Evolutionary conservation across 2,888 invertebrate genomes (phyloP).

Genomic region (Caenorhabditis angaria): DNA sequence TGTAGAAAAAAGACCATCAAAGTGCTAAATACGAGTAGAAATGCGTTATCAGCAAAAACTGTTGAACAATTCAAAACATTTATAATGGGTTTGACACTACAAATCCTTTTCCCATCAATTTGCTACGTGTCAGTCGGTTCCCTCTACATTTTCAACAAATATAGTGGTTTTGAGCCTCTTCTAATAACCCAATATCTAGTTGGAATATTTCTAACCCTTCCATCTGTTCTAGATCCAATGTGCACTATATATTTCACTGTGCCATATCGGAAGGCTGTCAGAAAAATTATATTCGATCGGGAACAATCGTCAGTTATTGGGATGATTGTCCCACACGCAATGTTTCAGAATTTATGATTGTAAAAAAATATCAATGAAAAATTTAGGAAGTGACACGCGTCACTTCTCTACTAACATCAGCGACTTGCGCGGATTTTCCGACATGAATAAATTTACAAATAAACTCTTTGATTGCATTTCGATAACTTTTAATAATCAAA

Average conservation of each 20-base stretch:
- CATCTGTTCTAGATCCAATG: slow-evolving; percentile 17
- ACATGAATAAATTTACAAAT: too few relatives aligned
- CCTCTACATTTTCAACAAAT: slow-evolving; percentile 13
- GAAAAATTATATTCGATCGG: too few relatives aligned
- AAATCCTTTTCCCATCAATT: slow-evolving; percentile 16
- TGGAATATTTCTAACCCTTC: slow-evolving; percentile 10
- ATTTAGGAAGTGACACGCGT: too few relatives aligned
- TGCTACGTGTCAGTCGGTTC: slow-evolving; percentile 23
- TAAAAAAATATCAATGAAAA: too few relatives aligned
- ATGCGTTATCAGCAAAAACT: slow-evolving; percentile 9
- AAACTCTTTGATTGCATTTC: too few relatives aligned
- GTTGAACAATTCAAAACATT: slow-evolving; percentile 13
- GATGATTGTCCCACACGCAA: too few relatives aligned
- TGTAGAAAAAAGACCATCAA: slow-evolving; percentile 20
- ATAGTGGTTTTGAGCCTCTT: slow-evolving; percentile 13
- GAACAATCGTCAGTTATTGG: too few relatives aligned
- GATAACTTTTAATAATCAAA: too few relatives aligned
- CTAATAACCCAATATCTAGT: slow-evolving; percentile 18
- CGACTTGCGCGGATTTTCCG: too few relatives aligned
- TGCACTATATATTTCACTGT: slow-evolving; percentile 15
- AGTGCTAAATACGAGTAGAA: slow-evolving; percentile 9
- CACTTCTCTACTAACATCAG: too few relatives aligned
- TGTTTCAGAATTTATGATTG: too few relatives aligned
- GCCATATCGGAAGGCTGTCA: neutral
- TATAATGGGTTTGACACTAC: slow-evolving; percentile 25